phyloP scores from a whole-genome alignment of 2,113 vertebrate species.

The Paramormyrops kingsleyae region DNA sequence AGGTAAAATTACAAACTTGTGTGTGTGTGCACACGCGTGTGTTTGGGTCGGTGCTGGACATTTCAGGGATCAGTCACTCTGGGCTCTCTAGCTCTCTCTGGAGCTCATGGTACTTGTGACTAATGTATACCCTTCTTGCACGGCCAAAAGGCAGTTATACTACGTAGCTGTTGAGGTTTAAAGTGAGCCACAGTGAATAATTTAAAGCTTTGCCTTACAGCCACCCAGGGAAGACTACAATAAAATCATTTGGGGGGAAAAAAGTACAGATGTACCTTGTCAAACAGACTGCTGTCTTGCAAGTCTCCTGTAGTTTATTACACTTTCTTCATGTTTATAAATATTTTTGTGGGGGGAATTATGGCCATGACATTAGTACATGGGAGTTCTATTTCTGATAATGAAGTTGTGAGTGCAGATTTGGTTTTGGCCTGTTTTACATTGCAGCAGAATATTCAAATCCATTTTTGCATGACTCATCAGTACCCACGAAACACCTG shows the following conservation, averaged over 20 bases:
- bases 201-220: slow-evolving; percentile 17
- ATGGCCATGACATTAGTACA: neutral
- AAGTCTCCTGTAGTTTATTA: neutral
- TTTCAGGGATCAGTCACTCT: neutral
- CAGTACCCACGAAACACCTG: neutral
- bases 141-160: neutral
- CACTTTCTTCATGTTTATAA: neutral
- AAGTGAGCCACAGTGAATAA: slow-evolving; percentile 30
- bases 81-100: neutral
- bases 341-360: neutral
- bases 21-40: no score
- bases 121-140: neutral
- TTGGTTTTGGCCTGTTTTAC: neutral
- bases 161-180: neutral
- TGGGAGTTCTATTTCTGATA: neutral
- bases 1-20: no score
- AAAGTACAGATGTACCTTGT: neutral
- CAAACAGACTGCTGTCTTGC: neutral
- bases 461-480: neutral
- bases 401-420: neutral
- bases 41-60: neutral
- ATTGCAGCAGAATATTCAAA: slow-evolving; percentile 10
- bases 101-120: neutral
- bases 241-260: neutral
- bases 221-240: neutral